Evolutionary conservation across 2,888 invertebrate genomes (phyloP), one percentile per base, ranked within the genome.

Genomic region (Drosophila conformis): DNA sequence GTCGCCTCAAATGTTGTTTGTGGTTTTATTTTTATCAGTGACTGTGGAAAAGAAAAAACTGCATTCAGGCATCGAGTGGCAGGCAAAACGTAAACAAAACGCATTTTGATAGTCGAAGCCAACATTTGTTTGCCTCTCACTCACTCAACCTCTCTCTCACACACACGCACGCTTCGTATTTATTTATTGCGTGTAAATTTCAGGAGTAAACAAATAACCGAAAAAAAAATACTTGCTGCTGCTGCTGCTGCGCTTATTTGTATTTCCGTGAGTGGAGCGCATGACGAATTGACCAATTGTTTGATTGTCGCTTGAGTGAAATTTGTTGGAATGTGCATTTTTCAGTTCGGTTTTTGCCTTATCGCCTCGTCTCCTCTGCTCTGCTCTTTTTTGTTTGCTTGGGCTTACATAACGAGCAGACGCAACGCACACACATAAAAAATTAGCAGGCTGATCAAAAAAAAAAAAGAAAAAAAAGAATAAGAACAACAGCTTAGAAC

Each of bases 171-270:
- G 15, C 29, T 65, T 57, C 31, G 46, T 72, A 73, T 73, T 83
- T 88, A 80, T 83, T 81, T 83, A 84, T 87, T 73, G 84, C 74
- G 66, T 83, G 84, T 87, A 87, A 76, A 84, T 86, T 86, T 86
- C 61, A 63, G 67, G 56, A 74, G 81, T 86, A 86, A 86, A 86
- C 87, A 83, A 67, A 72, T 66, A 73, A 56, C 62, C 54, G 33
- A 71, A 77, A 60, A 52, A 42, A 40, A 38, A 52, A 61, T 59
- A 54, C 42, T 40, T 54, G 66, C 58, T 49, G 60, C 40, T 57
- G 54, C 53, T 21, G 21, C 21, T 57, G 56, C 53, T 48, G 48
- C 54, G 68, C 66, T 77, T 83, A 81, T 84, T 87, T 81, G 76
- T 82, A 66, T 81, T 75, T 80, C 75, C 80, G 71, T 71, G 54